Conservation (phyloP, 2,888 invertebrate species). For the Loripinus fragilis region DNA sequence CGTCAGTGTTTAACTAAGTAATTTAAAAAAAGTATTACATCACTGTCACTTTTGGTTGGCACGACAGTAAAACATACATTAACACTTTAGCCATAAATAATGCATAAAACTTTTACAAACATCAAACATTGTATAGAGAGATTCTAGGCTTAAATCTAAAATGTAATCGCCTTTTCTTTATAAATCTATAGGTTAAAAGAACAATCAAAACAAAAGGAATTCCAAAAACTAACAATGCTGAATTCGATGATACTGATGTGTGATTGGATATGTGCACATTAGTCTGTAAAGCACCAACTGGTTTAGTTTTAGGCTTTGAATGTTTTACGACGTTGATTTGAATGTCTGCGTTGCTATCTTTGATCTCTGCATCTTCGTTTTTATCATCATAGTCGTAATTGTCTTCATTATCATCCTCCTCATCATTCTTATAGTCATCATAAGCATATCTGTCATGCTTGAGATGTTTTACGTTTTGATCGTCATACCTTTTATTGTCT, state of each 20-base stretch:
- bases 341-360: constrained; percentile 12
- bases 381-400: constrained; percentile 65
- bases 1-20: too few relatives aligned
- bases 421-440: constrained; percentile 55
- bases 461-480: constrained; percentile 56
- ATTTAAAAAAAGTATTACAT: too few relatives aligned
- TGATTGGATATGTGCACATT: constrained; percentile 2
- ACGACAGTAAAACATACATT: too few relatives aligned
- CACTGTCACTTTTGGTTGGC: too few relatives aligned
- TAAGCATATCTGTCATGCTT: constrained; percentile 46
- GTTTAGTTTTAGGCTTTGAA: not conserved
- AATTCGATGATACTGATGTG: constrained; percentile 19
- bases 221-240: constrained; percentile 57
- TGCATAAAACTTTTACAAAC: not conserved
- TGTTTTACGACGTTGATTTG: not conserved
- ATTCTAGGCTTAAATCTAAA: constrained; percentile 57
- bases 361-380: constrained; percentile 28
- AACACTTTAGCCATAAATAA: not conserved
- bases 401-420: constrained; percentile 63
- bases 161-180: constrained; percentile 71
- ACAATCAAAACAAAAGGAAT: constrained; percentile 66
- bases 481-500: constrained; percentile 44
- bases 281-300: not conserved
- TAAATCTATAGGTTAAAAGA: constrained; percentile 74
- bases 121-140: not conserved